Evolutionary conservation across 2,113 vertebrate species (phyloP).

Genomic region (Hyperopisus bebe): DNA sequence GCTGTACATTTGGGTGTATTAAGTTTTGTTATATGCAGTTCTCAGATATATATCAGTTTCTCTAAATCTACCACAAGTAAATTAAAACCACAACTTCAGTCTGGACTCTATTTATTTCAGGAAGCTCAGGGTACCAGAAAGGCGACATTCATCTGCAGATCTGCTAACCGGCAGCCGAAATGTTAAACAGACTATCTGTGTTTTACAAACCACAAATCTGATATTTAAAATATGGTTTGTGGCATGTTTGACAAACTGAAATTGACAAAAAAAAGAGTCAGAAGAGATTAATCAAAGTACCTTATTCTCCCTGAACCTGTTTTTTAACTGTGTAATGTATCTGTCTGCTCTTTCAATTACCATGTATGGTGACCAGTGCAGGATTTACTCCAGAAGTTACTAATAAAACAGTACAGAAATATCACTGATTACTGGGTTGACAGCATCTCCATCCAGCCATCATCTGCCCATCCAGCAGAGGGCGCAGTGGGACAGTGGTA

Average conservation of each 20-base stretch:
- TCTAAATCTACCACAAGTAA: neutral
- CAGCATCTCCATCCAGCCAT: neutral
- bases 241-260: neutral
- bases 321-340: no score
- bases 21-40: neutral
- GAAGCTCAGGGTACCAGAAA: neutral
- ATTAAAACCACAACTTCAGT: neutral
- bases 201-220: neutral
- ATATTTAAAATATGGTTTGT: neutral
- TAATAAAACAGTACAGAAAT: neutral
- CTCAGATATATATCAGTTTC: no score
- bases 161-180: neutral
- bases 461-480: neutral
- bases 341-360: no score
- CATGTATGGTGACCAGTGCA: neutral
- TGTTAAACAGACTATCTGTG: neutral
- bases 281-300: neutral
- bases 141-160: neutral
- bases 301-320: neutral
- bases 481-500: neutral
- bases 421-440: neutral
- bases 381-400: neutral
- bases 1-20: neutral
- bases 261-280: neutral
- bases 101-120: neutral